Conservation (phyloP, 2,113 vertebrate species). For the Pelecanus crispus region DNA sequence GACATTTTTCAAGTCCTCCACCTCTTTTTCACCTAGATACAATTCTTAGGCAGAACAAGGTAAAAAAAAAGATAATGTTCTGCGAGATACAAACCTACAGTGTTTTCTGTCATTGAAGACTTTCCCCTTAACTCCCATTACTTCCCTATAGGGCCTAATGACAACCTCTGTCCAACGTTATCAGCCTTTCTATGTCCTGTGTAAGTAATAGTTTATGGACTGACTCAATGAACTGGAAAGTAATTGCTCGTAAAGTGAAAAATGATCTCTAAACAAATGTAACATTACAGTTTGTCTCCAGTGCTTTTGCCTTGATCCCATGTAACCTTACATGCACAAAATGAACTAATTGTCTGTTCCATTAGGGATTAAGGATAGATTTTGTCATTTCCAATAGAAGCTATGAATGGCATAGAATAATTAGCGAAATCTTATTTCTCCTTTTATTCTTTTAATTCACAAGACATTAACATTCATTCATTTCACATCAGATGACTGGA, state of each 20-base stretch:
- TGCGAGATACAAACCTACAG: neutral
- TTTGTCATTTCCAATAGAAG: neutral
- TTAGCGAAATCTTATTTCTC: neutral
- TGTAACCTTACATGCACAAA: neutral
- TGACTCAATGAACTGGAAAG: neutral
- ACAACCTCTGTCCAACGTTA: neutral
- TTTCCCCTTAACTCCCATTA: neutral
- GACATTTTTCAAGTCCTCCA: neutral
- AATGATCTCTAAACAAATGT: neutral
- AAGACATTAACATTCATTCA: neutral
- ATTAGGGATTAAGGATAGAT: neutral
- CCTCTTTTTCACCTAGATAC: neutral
- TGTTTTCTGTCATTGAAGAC: neutral
- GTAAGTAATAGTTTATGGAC: neutral
- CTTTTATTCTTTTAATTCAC: neutral
- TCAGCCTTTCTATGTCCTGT: neutral
- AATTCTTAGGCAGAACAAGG: neutral
- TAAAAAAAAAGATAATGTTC: neutral
- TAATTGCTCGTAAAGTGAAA: neutral
- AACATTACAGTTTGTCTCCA: neutral
- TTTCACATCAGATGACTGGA: neutral
- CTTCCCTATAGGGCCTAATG: neutral
- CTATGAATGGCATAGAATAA: neutral
- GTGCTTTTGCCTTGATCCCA: neutral
- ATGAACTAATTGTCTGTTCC: neutral